phyloP scores from a whole-genome alignment of 2,113 vertebrate species.

The Sus scrofa region T2T-Sscrofa CM000812.6:167782001-167782500 shows the following conservation, averaged over 20 bases:
- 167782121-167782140: not conserved
- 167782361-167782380: not conserved
- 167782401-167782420: not conserved
- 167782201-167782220: not conserved
- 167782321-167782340: not conserved
- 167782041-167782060: not conserved
- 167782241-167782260: not conserved
- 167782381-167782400: not conserved
- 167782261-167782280: not conserved
- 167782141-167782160: not conserved
- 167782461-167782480: too few species aligned
- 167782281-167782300: not conserved
- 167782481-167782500: too few species aligned
- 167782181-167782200: not conserved
- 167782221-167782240: slow-evolving; percentile 22
- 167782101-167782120: slow-evolving; percentile 36
- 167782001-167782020: not conserved
- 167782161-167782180: slow-evolving; percentile 2
- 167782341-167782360: not conserved
- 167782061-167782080: not conserved
- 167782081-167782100: not conserved
- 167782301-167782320: not conserved
- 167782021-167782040: slow-evolving; percentile 27
- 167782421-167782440: not conserved
- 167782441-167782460: too few species aligned